Evolutionary conservation across 1,140 invertebrate species (phyloP).

Genomic region (Microplitis demolitor): DNA sequence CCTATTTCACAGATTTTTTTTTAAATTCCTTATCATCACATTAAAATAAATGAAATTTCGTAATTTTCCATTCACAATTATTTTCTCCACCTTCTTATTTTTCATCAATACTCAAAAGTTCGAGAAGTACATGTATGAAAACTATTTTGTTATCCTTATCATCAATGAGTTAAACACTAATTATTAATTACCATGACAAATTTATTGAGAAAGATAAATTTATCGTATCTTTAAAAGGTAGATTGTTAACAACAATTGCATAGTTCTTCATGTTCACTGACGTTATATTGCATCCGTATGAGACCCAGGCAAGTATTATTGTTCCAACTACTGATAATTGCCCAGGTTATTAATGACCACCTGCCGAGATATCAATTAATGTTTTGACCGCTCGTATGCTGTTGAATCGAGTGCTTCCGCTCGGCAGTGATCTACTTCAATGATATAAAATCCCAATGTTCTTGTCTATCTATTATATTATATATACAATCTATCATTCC

Average conservation of each 20-base stretch:
- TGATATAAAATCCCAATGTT: neutral
- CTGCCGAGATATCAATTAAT: slow-evolving; percentile 4
- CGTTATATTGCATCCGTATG: neutral
- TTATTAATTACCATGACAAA: no score
- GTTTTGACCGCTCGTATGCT: slow-evolving; percentile 4
- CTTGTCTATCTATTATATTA: neutral
- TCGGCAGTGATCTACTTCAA: neutral
- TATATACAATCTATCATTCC: neutral
- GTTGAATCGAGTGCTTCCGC: slow-evolving; percentile 7
- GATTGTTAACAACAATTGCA: neutral
- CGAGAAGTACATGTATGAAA: no score
- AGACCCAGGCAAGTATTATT: neutral
- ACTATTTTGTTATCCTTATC: no score
- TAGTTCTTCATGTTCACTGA: neutral
- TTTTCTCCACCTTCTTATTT: neutral
- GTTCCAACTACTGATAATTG: slow-evolving; percentile 13
- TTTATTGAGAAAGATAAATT: no score
- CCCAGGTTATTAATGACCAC: slow-evolving; percentile 5
- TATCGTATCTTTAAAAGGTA: neutral
- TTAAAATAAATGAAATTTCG: no score
- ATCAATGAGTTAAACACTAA: no score
- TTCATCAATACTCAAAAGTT: neutral
- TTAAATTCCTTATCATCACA: no score
- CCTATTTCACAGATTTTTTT: no score
- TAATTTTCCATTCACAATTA: no score